These are phyloP conservation scores for Chloroceryle amazona DNA, from an alignment of 2,797 vertebrate genomes.

Conservation along the genomic window DNA sequence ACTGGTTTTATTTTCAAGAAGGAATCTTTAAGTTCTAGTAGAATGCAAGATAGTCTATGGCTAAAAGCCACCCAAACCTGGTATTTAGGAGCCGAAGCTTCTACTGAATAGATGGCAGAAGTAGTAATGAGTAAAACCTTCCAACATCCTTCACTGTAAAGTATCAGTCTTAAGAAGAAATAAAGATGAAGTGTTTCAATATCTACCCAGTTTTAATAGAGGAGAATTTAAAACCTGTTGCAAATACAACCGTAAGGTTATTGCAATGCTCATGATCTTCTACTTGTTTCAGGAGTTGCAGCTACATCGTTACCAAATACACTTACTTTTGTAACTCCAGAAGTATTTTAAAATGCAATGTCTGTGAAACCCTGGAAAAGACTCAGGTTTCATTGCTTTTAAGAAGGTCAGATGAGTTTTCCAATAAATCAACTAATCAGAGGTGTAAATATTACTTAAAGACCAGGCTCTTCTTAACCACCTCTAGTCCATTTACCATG, in stretches of 20 bases:
- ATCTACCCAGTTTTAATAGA: neutral
- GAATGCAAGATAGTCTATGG: neutral
- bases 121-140: neutral
- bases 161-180: neutral
- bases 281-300: neutral
- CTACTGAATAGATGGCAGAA: neutral
- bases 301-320: neutral
- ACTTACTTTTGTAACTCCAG: neutral
- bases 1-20: neutral
- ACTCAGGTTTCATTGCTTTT: neutral
- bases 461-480: neutral
- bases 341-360: neutral
- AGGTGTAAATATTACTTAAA: neutral
- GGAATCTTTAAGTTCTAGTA: neutral
- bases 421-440: neutral
- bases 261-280: neutral
- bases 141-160: rapidly evolving
- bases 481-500: neutral
- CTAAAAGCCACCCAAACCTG: neutral
- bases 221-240: neutral
- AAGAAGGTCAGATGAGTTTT: neutral
- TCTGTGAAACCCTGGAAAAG: neutral
- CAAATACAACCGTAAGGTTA: neutral
- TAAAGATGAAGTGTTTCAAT: neutral
- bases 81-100: neutral